These are phyloP conservation scores for Tanaodytes sp. DNA, from an alignment of 2,888 invertebrate species.

Conservation along the genomic window DNA sequence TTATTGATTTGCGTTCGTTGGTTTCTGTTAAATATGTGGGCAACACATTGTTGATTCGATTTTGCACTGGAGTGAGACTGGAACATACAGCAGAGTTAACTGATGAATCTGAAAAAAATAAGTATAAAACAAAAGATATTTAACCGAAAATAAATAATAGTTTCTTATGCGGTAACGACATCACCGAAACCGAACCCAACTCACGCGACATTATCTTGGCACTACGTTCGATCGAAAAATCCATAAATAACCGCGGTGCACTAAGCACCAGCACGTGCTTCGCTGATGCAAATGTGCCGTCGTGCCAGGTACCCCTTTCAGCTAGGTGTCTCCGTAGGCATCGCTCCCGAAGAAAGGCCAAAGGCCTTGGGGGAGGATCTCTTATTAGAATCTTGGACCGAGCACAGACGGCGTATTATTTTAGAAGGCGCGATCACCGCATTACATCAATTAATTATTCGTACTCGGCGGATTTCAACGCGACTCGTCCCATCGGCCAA, in stretches of 20 bases:
- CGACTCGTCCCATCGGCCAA: conserved; percentile 11
- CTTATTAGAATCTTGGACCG: conserved; percentile 57
- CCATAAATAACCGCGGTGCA: conserved; percentile 66
- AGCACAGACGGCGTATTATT: conserved; percentile 19
- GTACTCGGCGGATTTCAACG: no score
- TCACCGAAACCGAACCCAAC: no score
- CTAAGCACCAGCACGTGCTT: conserved; percentile 46
- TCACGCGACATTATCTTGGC: conserved; percentile 19
- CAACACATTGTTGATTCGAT: no score
- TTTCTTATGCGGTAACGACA: no score
- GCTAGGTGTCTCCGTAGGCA: conserved; percentile 40
- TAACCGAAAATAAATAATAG: no score
- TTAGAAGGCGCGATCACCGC: conserved; percentile 14
- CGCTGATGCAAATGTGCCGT: conserved; percentile 41
- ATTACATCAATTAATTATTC: conserved; percentile 34
- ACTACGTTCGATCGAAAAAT: conserved; percentile 58
- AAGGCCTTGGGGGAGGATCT: conserved; percentile 62
- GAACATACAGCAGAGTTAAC: no score
- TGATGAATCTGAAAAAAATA: no score
- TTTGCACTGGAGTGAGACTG: no score
- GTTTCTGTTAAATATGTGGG: no score
- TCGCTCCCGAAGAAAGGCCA: conserved; percentile 62
- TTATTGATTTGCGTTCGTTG: no score
- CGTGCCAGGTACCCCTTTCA: no score
- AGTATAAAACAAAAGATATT: no score